Percentiles rank a stretch among this genome's conserved stretches.
Evolutionary conservation across 2,888 invertebrate species (phyloP).

Genomic region (Drosophila acutilabella): DNA sequence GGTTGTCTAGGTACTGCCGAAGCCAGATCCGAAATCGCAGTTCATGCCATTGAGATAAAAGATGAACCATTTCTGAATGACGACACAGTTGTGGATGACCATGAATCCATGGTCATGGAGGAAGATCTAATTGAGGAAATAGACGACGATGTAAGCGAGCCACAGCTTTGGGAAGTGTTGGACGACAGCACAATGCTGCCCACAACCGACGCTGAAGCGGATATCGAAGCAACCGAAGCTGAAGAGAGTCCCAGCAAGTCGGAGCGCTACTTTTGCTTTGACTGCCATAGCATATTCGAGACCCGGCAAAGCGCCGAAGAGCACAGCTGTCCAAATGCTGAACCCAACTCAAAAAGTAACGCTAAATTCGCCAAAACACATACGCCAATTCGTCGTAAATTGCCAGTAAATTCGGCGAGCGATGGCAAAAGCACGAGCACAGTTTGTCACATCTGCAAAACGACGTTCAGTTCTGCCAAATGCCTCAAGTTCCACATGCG

Average conservation of each 20-base stretch:
- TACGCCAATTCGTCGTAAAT: slow-evolving; percentile 41
- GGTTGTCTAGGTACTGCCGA: slow-evolving; percentile 32
- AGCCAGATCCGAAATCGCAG: slow-evolving; percentile 17
- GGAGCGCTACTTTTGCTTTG: slow-evolving; percentile 77
- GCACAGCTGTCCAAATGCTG: slow-evolving; percentile 65
- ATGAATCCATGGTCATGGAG: slow-evolving; percentile 22
- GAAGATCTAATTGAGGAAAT: slow-evolving; percentile 43
- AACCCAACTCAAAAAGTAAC: slow-evolving; percentile 20
- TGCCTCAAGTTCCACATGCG: slow-evolving; percentile 88
- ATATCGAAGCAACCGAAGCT: not conserved
- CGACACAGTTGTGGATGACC: slow-evolving; percentile 12
- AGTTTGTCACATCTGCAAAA: slow-evolving; percentile 88
- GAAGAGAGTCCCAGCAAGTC: slow-evolving; percentile 34
- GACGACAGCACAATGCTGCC: slow-evolving; percentile 37
- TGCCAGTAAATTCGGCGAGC: not conserved
- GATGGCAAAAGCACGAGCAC: slow-evolving; percentile 19
- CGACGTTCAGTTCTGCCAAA: slow-evolving; percentile 89
- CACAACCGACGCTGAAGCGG: not conserved
- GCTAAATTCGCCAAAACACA: slow-evolving; percentile 31
- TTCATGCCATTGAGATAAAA: slow-evolving; percentile 35
- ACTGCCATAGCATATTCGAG: slow-evolving; percentile 75
- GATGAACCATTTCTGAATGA: slow-evolving; percentile 29
- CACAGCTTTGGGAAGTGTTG: slow-evolving; percentile 63
- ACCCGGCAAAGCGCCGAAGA: slow-evolving; percentile 73
- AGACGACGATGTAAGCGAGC: slow-evolving; percentile 26